Evolutionary conservation across 2,888 invertebrate species (phyloP), one percentile per base, ranked within the genome.

Genomic region (Tetheella fluctuosa): DNA sequence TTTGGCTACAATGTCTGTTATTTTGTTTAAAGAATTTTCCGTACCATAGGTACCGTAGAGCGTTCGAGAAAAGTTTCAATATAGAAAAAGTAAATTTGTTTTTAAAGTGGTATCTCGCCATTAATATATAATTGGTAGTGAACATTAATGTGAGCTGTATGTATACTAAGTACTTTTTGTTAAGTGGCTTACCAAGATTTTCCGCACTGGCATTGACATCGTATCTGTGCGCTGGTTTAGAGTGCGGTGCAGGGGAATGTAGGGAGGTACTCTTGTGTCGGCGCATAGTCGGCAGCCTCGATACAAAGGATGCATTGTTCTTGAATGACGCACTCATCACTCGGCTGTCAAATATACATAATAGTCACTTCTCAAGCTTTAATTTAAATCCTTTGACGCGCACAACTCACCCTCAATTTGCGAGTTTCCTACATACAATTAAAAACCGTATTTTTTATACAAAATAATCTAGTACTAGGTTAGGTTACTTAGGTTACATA

Each of bases 231-330:
- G 94, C 93, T 64, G 94, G 94, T 75, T 94, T 94, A 79, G 92
- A 91, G 89, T 94, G 95, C 74, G 95, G 94, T 71, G 95, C 96
- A 53, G 96, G 96, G 64, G 96, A 95, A 86, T 97, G 96, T 80
- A 96, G 94, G 65, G 96, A 95, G 74, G 96, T 95, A 84, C 96
- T 96, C 88, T 96, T 96, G 93, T 96, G 96, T 52, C 97, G 95
- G 64, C 97, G 95, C 88, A 97, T 97, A 68, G 97, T 97, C 77
- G 98, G 97, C 89, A 98, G 94, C 75, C 98, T 95, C 81, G 97
- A 97, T 86, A 98, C 97, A 93, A 98, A 98, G 61, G 98, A 98
- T 75, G 97, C 96, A 93, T 98, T 98, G 94, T 97, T 97, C 94
- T 98, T 97, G 95, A 97, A 98, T 89, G 97, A 97, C 83, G 96